A percentile compares a stretch with the other conserved stretches of the same genome.
phyloP scores from a whole-genome alignment of 1,140 invertebrate species.

The Caenorhabditis inopinata region DNA sequence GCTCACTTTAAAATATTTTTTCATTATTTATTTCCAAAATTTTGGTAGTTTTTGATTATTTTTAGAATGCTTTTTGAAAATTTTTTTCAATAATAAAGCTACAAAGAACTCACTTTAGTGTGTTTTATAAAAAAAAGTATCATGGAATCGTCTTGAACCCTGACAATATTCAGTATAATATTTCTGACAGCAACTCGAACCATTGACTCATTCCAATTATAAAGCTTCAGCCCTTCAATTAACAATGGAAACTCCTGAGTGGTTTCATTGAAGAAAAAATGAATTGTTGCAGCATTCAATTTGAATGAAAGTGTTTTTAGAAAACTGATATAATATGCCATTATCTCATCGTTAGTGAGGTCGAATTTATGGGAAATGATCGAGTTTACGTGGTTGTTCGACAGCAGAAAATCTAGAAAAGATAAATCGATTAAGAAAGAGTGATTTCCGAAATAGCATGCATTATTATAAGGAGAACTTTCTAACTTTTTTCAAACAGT shows the following conservation, averaged over 20 bases:
- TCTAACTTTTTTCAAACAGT: too few species aligned
- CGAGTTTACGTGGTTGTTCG: conserved; percentile 98
- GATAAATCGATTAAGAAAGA: too few species aligned
- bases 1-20: not conserved
- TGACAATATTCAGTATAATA: conserved; percentile 92
- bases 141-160: conserved; percentile 89
- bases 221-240: conserved; percentile 98
- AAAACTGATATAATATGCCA: conserved; percentile 99
- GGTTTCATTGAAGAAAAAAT: conserved; percentile 99
- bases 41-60: not conserved
- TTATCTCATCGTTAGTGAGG: conserved; percentile 98
- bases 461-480: too few species aligned
- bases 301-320: conserved; percentile 96
- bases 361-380: conserved; percentile 99
- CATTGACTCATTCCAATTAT: conserved; percentile 97
- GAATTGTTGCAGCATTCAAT: conserved; percentile 96
- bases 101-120: conserved; percentile 36
- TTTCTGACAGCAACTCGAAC: conserved; percentile 96
- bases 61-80: not conserved
- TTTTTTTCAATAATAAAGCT: too few species aligned
- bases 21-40: not conserved
- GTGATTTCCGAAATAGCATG: too few species aligned
- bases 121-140: conserved; percentile 79
- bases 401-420: conserved; percentile 91
- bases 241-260: conserved; percentile 98